phyloP scores from a whole-genome alignment of 2,888 invertebrate species.

The Megaustenia siamemsis region DNA sequence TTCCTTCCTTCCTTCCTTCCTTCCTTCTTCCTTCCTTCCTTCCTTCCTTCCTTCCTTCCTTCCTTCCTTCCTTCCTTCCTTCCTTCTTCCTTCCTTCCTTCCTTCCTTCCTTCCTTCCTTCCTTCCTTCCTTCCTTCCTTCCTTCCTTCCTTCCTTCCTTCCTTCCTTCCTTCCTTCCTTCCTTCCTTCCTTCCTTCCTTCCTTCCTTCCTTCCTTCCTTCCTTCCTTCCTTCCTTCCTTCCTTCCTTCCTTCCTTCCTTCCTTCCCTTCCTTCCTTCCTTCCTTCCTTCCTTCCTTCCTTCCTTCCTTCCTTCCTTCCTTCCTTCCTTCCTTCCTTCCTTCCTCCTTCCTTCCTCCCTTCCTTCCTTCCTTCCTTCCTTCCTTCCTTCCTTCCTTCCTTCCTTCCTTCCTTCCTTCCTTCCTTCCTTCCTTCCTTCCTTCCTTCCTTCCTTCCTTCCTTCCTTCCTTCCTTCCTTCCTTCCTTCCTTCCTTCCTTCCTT shows the following conservation, averaged over 20 bases:
- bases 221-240: not conserved
- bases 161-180: not conserved
- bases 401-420: not conserved
- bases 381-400: not conserved
- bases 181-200: not conserved
- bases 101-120: not conserved
- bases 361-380: conserved; percentile 23
- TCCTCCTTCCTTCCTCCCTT: not conserved
- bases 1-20: not conserved
- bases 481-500: not conserved
- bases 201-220: not conserved
- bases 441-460: not conserved
- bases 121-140: not conserved
- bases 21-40: not conserved
- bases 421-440: not conserved
- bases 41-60: not conserved
- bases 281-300: not conserved
- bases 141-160: not conserved
- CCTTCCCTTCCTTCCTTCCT: not conserved
- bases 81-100: not conserved
- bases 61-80: not conserved
- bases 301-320: not conserved
- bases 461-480: not conserved
- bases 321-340: not conserved
- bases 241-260: not conserved